Conservation (phyloP, 1,140 invertebrate genomes). For the Dryas iulia region DNA sequence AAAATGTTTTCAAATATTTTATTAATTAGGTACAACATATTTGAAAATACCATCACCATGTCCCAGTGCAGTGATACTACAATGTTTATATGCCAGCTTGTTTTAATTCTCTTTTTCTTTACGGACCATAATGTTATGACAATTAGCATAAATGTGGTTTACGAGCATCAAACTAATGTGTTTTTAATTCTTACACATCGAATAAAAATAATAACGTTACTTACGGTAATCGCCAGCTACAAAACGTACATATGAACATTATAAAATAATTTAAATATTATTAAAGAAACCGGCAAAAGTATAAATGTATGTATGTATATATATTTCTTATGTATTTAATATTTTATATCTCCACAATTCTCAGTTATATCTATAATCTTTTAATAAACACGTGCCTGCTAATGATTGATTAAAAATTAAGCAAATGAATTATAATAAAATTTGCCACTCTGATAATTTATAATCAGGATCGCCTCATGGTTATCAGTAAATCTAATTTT, state of each 20-base stretch:
- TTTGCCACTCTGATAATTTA: no score
- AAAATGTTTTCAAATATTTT: not conserved
- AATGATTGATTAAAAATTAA: not conserved
- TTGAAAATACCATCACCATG: no score
- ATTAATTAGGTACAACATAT: no score
- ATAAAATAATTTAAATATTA: not conserved
- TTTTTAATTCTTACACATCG: not conserved
- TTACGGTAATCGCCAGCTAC: constrained; percentile 18
- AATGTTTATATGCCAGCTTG: not conserved
- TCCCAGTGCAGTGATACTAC: not conserved
- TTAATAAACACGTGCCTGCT: not conserved
- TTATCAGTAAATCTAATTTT: no score
- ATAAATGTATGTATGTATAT: no score
- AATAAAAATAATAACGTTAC: constrained; percentile 14
- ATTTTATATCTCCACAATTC: no score
- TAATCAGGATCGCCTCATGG: no score
- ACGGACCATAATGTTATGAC: no score
- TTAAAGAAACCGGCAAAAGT: not conserved
- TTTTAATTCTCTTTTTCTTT: not conserved
- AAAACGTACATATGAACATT: constrained; percentile 1
- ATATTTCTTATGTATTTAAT: no score
- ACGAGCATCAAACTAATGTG: not conserved
- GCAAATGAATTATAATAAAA: not conserved
- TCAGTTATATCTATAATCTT: not conserved
- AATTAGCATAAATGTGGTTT: not conserved